Evolutionary conservation across 2,888 invertebrate species (phyloP).

Genomic region (Osmoderma eremita): DNA sequence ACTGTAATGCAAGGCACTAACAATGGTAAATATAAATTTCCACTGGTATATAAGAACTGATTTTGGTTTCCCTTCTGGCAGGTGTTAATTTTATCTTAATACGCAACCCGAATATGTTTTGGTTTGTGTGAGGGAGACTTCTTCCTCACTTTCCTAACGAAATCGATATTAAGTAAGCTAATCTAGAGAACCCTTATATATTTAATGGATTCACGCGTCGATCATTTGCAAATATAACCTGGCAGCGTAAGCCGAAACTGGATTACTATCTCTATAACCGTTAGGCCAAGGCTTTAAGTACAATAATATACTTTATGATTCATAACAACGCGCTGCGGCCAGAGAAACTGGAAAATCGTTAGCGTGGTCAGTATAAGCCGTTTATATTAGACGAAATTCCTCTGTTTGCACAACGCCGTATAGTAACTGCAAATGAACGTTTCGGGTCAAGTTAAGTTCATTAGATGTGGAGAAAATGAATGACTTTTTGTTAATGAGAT

Average conservation of each 20-base stretch:
- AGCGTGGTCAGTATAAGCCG: constrained; percentile 18
- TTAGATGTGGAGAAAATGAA: constrained; percentile 8
- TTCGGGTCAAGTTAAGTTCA: constrained; percentile 15
- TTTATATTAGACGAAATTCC: constrained; percentile 18
- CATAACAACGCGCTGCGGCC: constrained; percentile 20
- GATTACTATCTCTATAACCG: constrained; percentile 26
- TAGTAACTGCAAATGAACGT: constrained; percentile 15
- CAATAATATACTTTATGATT: constrained; percentile 23
- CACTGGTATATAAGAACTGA: not conserved
- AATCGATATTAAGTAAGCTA: constrained; percentile 6
- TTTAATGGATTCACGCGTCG: constrained; percentile 19
- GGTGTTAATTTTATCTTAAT: not conserved
- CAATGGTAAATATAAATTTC: not conserved
- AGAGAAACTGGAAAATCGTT: constrained; percentile 15
- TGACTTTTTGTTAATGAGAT: not conserved
- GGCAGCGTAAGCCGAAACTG: constrained; percentile 21
- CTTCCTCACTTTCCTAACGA: not conserved
- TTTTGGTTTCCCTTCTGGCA: not conserved
- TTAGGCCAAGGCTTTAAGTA: constrained; percentile 13
- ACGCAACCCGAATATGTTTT: not conserved
- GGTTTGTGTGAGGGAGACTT: not conserved
- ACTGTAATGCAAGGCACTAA: too few species aligned
- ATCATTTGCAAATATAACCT: constrained; percentile 5
- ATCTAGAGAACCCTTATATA: not conserved
- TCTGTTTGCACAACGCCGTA: constrained; percentile 10